Conservation (phyloP, 2,888 invertebrate species). For the Acronicta leporina region DNA sequence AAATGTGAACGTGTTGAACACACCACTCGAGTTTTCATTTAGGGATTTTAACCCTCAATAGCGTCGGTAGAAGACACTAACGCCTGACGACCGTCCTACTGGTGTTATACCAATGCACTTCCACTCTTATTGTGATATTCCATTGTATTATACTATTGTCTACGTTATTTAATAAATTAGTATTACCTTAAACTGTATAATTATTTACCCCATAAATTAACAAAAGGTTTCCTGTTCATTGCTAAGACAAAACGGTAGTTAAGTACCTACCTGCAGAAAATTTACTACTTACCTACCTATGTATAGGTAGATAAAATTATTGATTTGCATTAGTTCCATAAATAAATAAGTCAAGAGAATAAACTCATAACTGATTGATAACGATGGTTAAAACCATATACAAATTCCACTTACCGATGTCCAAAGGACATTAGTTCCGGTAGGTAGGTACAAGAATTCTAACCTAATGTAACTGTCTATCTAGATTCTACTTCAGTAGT, state of each 20-base stretch:
- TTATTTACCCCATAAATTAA: conserved; percentile 2
- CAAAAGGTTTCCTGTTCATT: background rate
- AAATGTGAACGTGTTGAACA: conserved; percentile 51
- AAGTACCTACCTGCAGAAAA: too few species aligned
- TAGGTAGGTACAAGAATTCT: conserved; percentile 19
- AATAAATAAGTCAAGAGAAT: too few species aligned
- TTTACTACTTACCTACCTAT: too few species aligned
- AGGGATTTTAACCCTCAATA: conserved; percentile 53
- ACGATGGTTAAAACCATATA: conserved; percentile 17
- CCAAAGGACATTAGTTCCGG: conserved; percentile 33
- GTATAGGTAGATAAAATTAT: too few species aligned
- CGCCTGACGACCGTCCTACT: conserved; percentile 26
- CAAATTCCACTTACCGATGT: too few species aligned
- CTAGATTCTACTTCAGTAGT: too few species aligned
- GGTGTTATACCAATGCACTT: conserved; percentile 15
- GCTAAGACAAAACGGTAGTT: too few species aligned
- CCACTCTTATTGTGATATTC: conserved; percentile 42
- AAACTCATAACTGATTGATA: background rate
- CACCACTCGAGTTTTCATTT: conserved; percentile 54
- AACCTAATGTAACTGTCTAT: too few species aligned
- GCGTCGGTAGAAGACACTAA: conserved; percentile 34
- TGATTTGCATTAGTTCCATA: too few species aligned
- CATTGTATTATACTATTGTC: conserved; percentile 22
- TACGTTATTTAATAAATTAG: conserved; percentile 44
- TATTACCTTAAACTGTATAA: conserved; percentile 24